Percentiles rank a stretch among this genome's conserved stretches.
These are phyloP conservation scores for Lepidurus apus DNA, from an alignment of 1,140 invertebrate species.

Conservation along the genomic window DNA sequence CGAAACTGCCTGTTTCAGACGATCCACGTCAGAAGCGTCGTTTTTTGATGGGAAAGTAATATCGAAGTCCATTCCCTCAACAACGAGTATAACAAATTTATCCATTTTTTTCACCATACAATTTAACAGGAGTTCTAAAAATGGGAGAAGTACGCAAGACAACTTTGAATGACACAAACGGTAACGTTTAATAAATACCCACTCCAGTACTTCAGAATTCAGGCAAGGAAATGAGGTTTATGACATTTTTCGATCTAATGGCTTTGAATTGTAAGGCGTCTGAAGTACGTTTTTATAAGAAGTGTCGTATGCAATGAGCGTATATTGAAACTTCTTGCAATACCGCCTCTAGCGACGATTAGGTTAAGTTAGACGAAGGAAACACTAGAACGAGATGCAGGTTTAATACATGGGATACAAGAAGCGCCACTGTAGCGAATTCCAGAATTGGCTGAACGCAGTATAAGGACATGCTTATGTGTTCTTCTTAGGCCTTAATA, in stretches of 20 bases:
- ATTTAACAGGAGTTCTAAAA: background rate
- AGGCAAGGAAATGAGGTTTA: background rate
- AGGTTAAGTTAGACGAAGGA: background rate
- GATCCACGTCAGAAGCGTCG: slow-evolving; percentile 3
- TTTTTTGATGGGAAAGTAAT: background rate
- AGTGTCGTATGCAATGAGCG: background rate
- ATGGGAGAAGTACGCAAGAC: background rate
- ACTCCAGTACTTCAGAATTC: background rate
- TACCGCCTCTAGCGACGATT: background rate
- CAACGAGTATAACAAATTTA: background rate
- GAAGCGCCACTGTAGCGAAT: too few relatives aligned
- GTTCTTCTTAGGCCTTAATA: too few relatives aligned
- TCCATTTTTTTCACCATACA: background rate
- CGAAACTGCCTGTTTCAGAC: background rate
- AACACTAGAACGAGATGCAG: background rate
- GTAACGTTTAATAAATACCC: background rate
- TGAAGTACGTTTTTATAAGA: background rate
- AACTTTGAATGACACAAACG: background rate
- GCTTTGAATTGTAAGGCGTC: background rate
- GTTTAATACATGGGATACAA: too few relatives aligned
- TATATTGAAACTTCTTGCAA: background rate
- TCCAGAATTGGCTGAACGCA: too few relatives aligned
- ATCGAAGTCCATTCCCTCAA: background rate
- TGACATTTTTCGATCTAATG: background rate
- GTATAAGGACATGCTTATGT: too few relatives aligned